Conservation (phyloP, 37 sponge, comb jelly and placozoan species). For the Cliona cf. orientalis region DNA sequence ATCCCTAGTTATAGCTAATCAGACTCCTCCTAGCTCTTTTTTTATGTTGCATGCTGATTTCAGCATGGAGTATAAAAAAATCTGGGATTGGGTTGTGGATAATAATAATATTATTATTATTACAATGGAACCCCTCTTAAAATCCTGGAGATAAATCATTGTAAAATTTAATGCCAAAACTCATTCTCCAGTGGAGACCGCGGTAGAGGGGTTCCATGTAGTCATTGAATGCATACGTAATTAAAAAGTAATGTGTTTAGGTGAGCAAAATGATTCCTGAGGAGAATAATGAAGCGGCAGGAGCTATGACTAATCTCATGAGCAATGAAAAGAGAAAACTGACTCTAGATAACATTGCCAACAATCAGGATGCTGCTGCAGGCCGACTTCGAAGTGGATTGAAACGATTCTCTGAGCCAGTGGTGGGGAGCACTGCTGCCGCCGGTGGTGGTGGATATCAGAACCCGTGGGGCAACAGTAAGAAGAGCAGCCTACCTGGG, state of each 20-base stretch:
- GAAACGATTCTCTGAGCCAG: background rate
- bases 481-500: background rate
- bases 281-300: background rate
- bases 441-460: background rate
- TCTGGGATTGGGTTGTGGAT: no score
- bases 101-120: no score
- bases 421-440: no score
- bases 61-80: no score
- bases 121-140: no score
- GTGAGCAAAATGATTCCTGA: slow-evolving; percentile 13
- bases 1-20: no score
- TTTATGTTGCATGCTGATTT: no score
- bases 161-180: no score
- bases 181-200: no score
- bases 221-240: background rate
- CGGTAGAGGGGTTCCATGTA: no score
- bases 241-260: slow-evolving; percentile 1
- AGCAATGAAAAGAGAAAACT: background rate
- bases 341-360: background rate
- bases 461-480: background rate
- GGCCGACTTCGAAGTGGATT: background rate
- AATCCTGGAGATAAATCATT: no score
- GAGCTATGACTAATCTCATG: slow-evolving; percentile 2
- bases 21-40: no score
- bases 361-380: slow-evolving; percentile 9